Evolutionary conservation across 2,888 invertebrate species (phyloP).

Genomic region (Zele albiditarsus): DNA sequence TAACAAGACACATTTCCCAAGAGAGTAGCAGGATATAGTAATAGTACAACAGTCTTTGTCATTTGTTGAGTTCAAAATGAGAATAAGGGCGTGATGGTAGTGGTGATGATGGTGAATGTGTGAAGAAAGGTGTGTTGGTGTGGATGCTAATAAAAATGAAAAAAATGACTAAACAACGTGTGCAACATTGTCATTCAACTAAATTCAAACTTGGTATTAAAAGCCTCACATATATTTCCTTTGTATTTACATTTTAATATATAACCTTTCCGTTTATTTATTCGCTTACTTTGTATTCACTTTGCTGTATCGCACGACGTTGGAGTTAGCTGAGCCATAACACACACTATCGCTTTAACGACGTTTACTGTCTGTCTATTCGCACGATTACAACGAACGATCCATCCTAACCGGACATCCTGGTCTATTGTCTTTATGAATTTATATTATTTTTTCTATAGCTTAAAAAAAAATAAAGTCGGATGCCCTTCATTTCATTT

Average conservation of each 20-base stretch:
- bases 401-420: conserved; percentile 46
- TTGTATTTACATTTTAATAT: conserved; percentile 44
- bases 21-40: background rate
- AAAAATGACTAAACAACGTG: conserved; percentile 33
- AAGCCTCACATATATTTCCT: conserved; percentile 42
- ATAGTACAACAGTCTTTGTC: conserved; percentile 9
- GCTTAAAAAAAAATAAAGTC: background rate
- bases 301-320: conserved; percentile 8
- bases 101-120: background rate
- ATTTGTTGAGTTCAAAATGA: conserved; percentile 9
- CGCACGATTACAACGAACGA: conserved; percentile 36
- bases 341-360: conserved; percentile 18
- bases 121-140: background rate
- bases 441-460: conserved; percentile 27
- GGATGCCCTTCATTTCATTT: background rate
- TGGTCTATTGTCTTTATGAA: conserved; percentile 47
- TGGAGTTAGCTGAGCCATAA: background rate
- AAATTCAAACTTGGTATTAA: background rate
- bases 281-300: conserved; percentile 20
- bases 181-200: conserved; percentile 47
- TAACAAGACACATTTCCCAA: conserved; percentile 27
- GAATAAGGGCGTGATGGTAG: background rate
- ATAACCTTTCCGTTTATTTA: conserved; percentile 33
- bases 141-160: conserved; percentile 12
- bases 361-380: conserved; percentile 38